A percentile compares a stretch with the other conserved stretches of the same genome.
Evolutionary conservation across 2,888 invertebrate species (phyloP).

Genomic region (Epinotia demarniana): DNA sequence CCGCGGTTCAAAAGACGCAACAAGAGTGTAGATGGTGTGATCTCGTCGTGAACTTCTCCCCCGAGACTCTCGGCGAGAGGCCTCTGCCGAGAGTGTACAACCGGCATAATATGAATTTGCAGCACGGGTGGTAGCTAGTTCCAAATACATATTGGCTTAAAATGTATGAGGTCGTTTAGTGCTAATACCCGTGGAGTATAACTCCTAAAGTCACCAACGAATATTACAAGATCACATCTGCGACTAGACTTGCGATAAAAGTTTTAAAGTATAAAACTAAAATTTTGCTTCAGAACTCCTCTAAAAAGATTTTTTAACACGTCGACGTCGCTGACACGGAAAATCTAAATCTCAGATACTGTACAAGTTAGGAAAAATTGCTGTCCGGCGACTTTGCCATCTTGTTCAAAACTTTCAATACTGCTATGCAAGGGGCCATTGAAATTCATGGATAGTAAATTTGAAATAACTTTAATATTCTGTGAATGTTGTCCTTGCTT

Average conservation of each 20-base stretch:
- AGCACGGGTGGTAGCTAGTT: too few species aligned
- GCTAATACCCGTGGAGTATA: too few species aligned
- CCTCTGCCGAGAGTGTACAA: too few species aligned
- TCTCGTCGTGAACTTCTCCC: too few species aligned
- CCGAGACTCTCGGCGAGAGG: too few species aligned
- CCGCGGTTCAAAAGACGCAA: too few species aligned
- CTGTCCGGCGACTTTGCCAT: slow-evolving; percentile 18
- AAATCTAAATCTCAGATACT: slow-evolving; percentile 8
- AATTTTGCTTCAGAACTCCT: background rate
- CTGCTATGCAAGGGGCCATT: slow-evolving; percentile 26
- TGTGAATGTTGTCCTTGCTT: slow-evolving; percentile 33
- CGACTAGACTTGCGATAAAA: background rate
- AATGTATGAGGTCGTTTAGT: too few species aligned
- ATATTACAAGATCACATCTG: background rate
- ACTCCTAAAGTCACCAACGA: too few species aligned
- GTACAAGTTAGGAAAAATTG: slow-evolving; percentile 6
- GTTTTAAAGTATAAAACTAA: slow-evolving; percentile 1
- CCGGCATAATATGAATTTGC: too few species aligned
- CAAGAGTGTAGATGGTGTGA: too few species aligned
- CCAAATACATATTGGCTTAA: too few species aligned
- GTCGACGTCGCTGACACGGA: background rate
- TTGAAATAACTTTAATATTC: slow-evolving; percentile 41
- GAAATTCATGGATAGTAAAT: slow-evolving; percentile 44
- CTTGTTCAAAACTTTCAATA: slow-evolving; percentile 36
- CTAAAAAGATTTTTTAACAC: background rate